These are phyloP conservation scores for Caligus rogercresseyi DNA, from an alignment of 1,140 invertebrate species.

Conservation along the genomic window DNA sequence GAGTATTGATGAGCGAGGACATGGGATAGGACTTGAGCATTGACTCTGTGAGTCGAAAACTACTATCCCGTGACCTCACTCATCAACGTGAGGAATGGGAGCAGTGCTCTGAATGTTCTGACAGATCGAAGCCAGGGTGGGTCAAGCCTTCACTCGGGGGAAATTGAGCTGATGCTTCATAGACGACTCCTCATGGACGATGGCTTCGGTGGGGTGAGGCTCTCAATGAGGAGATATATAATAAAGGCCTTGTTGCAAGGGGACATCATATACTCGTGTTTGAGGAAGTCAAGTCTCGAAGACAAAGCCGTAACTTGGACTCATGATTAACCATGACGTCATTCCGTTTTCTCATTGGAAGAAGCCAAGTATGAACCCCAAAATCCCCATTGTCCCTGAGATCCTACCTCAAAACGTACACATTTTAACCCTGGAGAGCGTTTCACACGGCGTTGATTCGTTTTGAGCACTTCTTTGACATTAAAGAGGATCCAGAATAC, in stretches of 20 bases:
- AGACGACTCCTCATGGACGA: conserved; percentile 67
- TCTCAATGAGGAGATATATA: conserved; percentile 61
- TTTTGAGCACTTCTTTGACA: neutral
- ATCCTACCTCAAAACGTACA: neutral
- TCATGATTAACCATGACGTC: neutral
- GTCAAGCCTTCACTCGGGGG: conserved; percentile 48
- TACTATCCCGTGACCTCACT: conserved; percentile 78
- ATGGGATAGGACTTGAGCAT: conserved; percentile 40
- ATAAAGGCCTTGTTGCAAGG: conserved; percentile 55
- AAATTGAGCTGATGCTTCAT: conserved; percentile 56
- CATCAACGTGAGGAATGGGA: conserved; percentile 45
- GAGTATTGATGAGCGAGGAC: conserved; percentile 43
- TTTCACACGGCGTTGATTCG: neutral
- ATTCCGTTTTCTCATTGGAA: neutral
- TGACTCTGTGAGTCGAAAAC: conserved; percentile 59
- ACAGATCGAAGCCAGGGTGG: conserved; percentile 73
- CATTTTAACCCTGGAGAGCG: neutral
- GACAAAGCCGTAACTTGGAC: neutral
- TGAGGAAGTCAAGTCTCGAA: conserved; percentile 14
- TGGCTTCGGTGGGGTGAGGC: conserved; percentile 72
- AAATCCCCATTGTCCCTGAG: neutral
- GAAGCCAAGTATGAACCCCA: neutral
- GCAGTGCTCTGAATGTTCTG: conserved; percentile 42
- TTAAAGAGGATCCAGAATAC: neutral
- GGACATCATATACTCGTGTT: conserved; percentile 42